phyloP scores from a whole-genome alignment of 2,888 invertebrate species.

The Siphlonurus alternatus region DNA sequence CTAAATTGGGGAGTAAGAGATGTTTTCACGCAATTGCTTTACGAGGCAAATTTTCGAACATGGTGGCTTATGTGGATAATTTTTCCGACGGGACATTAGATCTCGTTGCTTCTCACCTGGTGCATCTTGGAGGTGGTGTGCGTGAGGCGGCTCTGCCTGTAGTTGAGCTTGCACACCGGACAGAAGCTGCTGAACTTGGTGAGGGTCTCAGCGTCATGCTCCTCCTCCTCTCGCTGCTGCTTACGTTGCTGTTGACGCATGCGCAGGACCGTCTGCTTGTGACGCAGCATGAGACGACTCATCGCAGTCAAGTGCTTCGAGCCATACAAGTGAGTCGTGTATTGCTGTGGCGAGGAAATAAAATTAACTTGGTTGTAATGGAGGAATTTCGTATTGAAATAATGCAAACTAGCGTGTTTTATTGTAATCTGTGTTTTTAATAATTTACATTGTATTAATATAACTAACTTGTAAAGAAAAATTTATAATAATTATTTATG shows the following conservation, averaged over 20 bases:
- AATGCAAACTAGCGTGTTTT: no score
- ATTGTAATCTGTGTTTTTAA: no score
- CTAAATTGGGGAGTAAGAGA: not conserved
- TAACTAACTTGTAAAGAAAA: no score
- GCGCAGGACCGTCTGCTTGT: constrained; percentile 53
- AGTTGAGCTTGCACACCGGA: constrained; percentile 55
- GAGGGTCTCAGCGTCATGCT: constrained; percentile 41
- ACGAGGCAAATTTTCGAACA: not conserved
- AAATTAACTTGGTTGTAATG: no score
- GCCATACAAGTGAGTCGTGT: constrained; percentile 53
- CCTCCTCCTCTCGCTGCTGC: constrained; percentile 62
- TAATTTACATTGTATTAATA: no score
- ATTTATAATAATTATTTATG: no score
- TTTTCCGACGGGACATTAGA: not conserved
- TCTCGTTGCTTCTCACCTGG: constrained; percentile 16
- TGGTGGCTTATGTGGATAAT: not conserved
- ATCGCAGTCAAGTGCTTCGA: constrained; percentile 54
- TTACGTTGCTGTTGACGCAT: constrained; percentile 67
- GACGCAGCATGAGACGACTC: constrained; percentile 53
- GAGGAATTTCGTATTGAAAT: no score
- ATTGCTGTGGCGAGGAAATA: constrained; percentile 37
- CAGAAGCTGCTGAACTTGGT: constrained; percentile 46
- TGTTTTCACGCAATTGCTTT: not conserved
- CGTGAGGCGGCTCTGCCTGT: constrained; percentile 53
- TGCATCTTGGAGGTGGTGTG: constrained; percentile 68